A percentile compares a stretch with the other conserved stretches of the same genome.
Conservation (phyloP, 2,888 invertebrate genomes). For the Liodrosophila aerea region DNA sequence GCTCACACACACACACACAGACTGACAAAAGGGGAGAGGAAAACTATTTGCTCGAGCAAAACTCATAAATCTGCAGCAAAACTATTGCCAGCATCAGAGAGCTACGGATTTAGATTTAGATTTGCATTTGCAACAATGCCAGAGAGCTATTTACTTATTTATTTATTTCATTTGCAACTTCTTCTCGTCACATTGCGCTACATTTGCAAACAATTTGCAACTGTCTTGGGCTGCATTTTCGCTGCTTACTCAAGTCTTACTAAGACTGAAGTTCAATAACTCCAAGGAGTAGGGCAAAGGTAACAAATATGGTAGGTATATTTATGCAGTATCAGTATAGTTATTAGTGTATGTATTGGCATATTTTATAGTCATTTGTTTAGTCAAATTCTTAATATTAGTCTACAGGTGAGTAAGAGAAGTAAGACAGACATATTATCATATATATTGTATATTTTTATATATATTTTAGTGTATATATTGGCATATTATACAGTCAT, state of each 20-base stretch:
- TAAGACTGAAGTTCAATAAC: too few relatives aligned
- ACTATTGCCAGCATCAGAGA: conserved; percentile 50
- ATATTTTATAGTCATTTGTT: too few relatives aligned
- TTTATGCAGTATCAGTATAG: too few relatives aligned
- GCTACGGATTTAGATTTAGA: conserved; percentile 17
- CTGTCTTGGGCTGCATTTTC: conserved; percentile 8
- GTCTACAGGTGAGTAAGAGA: too few relatives aligned
- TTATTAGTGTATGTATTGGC: too few relatives aligned
- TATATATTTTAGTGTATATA: too few relatives aligned
- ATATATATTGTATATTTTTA: too few relatives aligned
- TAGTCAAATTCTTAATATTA: too few relatives aligned
- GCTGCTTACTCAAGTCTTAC: neutral
- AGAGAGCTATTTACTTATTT: conserved; percentile 64
- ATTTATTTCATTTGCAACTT: conserved; percentile 25
- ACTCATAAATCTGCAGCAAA: conserved; percentile 65
- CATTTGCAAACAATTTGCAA: conserved; percentile 12
- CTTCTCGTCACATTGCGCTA: conserved; percentile 36
- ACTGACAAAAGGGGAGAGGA: conserved; percentile 4
- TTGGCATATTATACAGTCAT: too few relatives aligned
- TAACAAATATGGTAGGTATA: too few relatives aligned
- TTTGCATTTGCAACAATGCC: conserved; percentile 55
- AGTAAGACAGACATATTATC: too few relatives aligned
- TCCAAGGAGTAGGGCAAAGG: too few relatives aligned
- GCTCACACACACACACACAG: conserved; percentile 37
- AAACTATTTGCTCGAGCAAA: conserved; percentile 51